Evolutionary conservation across 1,140 invertebrate genomes (phyloP), one percentile per base, ranked within the genome.

Genomic region (Macrobrachium nipponense): DNA sequence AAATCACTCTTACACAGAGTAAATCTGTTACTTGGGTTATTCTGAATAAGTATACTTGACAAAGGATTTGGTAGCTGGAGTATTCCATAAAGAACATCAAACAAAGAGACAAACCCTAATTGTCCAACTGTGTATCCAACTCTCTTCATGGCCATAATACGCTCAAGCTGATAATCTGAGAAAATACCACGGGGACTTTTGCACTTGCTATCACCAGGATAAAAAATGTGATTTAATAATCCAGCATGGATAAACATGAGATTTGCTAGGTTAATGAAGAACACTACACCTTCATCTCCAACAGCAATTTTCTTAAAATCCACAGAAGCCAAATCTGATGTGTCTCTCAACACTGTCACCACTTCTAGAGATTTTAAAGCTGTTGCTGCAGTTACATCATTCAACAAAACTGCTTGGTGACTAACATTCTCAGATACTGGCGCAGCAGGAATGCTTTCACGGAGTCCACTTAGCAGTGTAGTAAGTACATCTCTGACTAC

Each of bases 181-280:
- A 86, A 86, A 12, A 86, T 61, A 8, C 84, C 84, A 43, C 84
- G 27, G 10, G 84, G 27, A 12, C 60, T 44, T 14, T 59, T 44
- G 8, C 18, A 60, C 36, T 20, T 10, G 23, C 64, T 86, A 43
- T 14, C 60, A 61, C 68, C 17, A 17, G 84, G 77, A 62, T 86
- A 86, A 27, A 86, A 64, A 14, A 86, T 64, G 27, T 86, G 84
- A 60, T 86, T 86, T 11, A 86, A 70, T 64, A 86, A 12, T 10
- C 84, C 84, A 20, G 84, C 84, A 73, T 86, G 84, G 12, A 86
- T 86, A 70, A 44, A 86, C 84, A 86, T 86, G 23, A 86, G 14
- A 60, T 86, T 86, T 64, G 78, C 84, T 36, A 86, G 43, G 51
- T 86, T 86, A 44, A 86, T 73, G 36, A 86, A 86, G 61, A 86